Evolutionary conservation across 2,113 vertebrate genomes (phyloP), one percentile per base, ranked within the genome.

Genomic region (cattle (Bos taurus)): DNA sequence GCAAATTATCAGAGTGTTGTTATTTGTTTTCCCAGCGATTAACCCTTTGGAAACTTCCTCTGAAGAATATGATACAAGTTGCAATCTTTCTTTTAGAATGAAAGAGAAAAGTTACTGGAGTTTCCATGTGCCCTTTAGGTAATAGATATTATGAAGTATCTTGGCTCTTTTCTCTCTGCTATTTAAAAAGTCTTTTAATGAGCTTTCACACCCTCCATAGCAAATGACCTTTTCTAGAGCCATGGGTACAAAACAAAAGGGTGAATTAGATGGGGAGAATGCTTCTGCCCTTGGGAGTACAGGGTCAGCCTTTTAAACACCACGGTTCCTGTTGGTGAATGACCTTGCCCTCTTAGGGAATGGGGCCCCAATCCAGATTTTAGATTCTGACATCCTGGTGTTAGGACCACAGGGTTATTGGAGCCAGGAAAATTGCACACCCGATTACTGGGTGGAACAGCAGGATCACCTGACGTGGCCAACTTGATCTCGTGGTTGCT

Each of bases 151-250:
- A 84, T 25, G 48, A 74, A 92, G 36, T 85, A 84, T 52, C 97
- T 88, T 97, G 84, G 46, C 60, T 82, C 54, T 85, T 81, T 74
- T 14, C 28, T 95, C 64, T 78, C n/a, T 57, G 57, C 94, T 90
- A 26, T 92, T 95, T 90, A 90, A 94, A 96, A 95, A 88, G 62
- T 78, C 78, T 86, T 94, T 80, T 97, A 97, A 97, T 97, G 91
- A 95, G 82, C 91, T 88, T 97, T 96, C 67, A 94, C 43, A 91
- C 86, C 48, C 54, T 82, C 36, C 5, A 23, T 81, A 81, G 84
- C 64, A 91, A 94, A 91, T 97, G 91, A 94, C 81, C 96, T 98
- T 98, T 95, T 95, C 95, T 81, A 80, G 88, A 93, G 64, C 28
- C 52, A 64, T 88, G 46, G 40, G 40, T 56, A 87, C 46, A 90